Conservation (phyloP, 1,140 invertebrate genomes). For the Lordiphosa stackelbergi region DNA sequence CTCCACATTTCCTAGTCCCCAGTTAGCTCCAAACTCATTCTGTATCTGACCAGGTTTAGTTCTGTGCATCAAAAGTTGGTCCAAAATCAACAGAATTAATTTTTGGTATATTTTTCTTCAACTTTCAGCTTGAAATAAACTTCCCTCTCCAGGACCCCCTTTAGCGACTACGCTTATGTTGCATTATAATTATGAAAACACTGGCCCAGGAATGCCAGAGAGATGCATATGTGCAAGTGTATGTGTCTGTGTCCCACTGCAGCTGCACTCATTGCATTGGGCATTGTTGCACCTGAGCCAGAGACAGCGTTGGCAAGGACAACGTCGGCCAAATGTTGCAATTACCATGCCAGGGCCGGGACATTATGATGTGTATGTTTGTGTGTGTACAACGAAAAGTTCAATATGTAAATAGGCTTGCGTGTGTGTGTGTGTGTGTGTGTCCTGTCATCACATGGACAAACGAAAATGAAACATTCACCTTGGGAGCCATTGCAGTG, state of each 20-base stretch:
- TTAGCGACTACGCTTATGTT: no score
- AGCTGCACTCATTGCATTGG: conserved; percentile 17
- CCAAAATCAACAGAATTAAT: no score
- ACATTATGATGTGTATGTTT: conserved; percentile 19
- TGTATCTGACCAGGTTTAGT: no score
- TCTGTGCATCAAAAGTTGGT: no score
- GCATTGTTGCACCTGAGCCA: conserved; percentile 44
- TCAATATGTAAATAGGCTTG: conserved; percentile 39
- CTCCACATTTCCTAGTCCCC: no score
- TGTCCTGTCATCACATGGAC: conserved; percentile 63
- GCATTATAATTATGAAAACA: conserved; percentile 27
- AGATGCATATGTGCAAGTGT: no score
- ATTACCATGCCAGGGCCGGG: conserved; percentile 60
- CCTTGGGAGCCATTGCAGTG: conserved; percentile 67
- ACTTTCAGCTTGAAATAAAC: no score
- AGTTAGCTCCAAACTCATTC: no score
- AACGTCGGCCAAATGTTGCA: conserved; percentile 59
- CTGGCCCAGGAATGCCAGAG: conserved; percentile 30
- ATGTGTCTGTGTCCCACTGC: conserved; percentile 24
- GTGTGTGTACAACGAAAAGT: conserved; percentile 21
- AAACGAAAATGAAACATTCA: conserved; percentile 71
- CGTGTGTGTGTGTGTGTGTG: conserved; percentile 13
- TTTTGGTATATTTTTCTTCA: no score
- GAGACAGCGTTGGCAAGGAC: conserved; percentile 43
- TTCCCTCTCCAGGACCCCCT: no score